Base-by-base conservation (phyloP, 2,797 vertebrate species). In the Esox masquinongy region DNA sequence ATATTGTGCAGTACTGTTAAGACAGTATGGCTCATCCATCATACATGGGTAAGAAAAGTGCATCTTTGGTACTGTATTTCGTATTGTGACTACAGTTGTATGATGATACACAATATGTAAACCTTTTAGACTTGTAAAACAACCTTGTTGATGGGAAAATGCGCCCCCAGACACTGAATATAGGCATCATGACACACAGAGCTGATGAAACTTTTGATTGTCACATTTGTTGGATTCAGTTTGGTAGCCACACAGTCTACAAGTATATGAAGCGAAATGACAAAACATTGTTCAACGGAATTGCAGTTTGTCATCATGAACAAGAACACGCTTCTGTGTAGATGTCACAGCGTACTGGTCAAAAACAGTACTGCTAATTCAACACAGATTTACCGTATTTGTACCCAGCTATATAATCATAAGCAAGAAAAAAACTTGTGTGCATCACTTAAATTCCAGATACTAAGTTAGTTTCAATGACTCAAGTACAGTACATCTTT, bases 11-110 rank as follows among this genome's bases (percentile, higher is more conserved):
- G 53, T 56, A 1, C 1, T 36, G 74, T 17, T 80, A 36, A 74
- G 53, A 29, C n/a, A 26, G 14, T 56, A 56, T 68, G 72, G 76
- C 70, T 39, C 34, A 82, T 88, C 84, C 82, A 83, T 82, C 85
- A 39, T 82, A 26, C 61, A 80, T 77, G 75, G 75, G 36, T 79
- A 9, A 70, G 78, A 85, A 36, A 51, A 49, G 36, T 77, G 77
- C 67, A 51, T 86, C 84, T 88, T 89, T 87, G 85, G 82, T 85
- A 22, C 79, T 75, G 68, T 17, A 22, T 79, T 76, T 36, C 78
- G 36, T 79, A 8, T 67, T 19, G 3, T 29, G 73, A 26, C 14
- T 26, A 15, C 47, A 70, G 69, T 50, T 6, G 26, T 5, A 31
- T 31, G 49, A 64, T 56, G 51, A 56, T 56, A 39, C 51, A 56